Conservation (phyloP, 2,113 vertebrate species). For the Pseudorhombus dupliciocellatus region DNA sequence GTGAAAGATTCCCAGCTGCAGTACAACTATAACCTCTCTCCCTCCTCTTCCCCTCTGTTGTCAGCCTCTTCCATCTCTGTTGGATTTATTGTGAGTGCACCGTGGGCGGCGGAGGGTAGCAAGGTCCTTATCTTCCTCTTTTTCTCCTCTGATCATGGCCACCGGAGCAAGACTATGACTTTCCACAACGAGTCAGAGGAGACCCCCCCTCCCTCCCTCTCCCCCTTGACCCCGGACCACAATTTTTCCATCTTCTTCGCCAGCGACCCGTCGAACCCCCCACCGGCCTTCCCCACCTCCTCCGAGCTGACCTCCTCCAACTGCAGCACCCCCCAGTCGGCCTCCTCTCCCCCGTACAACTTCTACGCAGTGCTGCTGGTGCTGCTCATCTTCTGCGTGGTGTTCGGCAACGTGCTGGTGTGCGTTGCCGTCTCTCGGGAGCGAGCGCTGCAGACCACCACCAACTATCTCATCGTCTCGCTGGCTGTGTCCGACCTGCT, state of each 20-base stretch:
- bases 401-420: slow-evolving; percentile 84
- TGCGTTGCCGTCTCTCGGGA: slow-evolving; percentile 82
- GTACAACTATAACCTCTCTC: slow-evolving; percentile 1
- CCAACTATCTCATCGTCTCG: slow-evolving; percentile 85
- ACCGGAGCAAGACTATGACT: slow-evolving; percentile 66
- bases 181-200: slow-evolving; percentile 59
- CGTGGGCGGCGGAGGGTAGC: background rate
- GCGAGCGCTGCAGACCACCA: slow-evolving; percentile 82
- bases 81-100: slow-evolving; percentile 3
- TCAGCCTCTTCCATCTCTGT: background rate
- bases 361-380: slow-evolving; percentile 81
- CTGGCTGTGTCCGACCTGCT: slow-evolving; percentile 83
- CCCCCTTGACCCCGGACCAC: slow-evolving; percentile 29
- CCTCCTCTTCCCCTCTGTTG: background rate
- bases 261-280: slow-evolving; percentile 46
- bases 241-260: slow-evolving; percentile 54
- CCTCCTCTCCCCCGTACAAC: slow-evolving; percentile 77
- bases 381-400: slow-evolving; percentile 83
- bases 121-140: slow-evolving; percentile 20
- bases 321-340: slow-evolving; percentile 56
- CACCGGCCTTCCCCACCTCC: slow-evolving; percentile 33
- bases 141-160: slow-evolving; percentile 50
- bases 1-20: background rate
- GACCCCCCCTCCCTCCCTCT: slow-evolving; percentile 25
- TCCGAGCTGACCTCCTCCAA: slow-evolving; percentile 53